Percentiles rank a stretch among this genome's conserved stretches.
Conservation (phyloP, 2,888 invertebrate species). For the Rhingia rostrata region DNA sequence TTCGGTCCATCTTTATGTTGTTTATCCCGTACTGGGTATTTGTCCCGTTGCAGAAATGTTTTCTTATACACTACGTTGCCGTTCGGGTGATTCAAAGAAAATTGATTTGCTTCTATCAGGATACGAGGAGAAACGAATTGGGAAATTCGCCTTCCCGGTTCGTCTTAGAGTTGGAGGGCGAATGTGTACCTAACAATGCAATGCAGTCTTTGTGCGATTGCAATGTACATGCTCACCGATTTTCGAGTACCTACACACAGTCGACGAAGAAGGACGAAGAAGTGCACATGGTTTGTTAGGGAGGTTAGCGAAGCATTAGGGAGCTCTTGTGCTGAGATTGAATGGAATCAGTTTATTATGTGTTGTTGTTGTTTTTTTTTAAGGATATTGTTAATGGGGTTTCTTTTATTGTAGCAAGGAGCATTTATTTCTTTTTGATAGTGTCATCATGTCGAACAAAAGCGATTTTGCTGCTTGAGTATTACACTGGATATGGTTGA, state of each 20-base stretch:
- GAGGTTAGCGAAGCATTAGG: conserved; percentile 43
- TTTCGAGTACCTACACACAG: conserved; percentile 12
- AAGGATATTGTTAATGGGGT: conserved; percentile 66
- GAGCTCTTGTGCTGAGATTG: conserved; percentile 43
- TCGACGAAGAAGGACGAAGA: neutral
- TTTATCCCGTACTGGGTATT: conserved; percentile 38
- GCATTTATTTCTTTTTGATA: conserved; percentile 57
- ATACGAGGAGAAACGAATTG: conserved; percentile 63
- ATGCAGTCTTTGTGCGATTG: conserved; percentile 40
- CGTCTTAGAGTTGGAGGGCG: conserved; percentile 4
- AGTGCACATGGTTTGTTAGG: conserved; percentile 38
- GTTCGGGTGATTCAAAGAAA: conserved; percentile 79
- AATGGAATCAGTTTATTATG: conserved; percentile 53
- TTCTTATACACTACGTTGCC: conserved; percentile 37
- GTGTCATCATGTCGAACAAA: conserved; percentile 61
- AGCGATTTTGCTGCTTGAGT: neutral
- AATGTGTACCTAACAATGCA: conserved; percentile 2
- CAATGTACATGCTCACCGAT: conserved; percentile 25
- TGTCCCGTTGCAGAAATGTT: conserved; percentile 59
- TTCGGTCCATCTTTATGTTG: conserved; percentile 31
- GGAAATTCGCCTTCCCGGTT: conserved; percentile 54
- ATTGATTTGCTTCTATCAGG: conserved; percentile 80
- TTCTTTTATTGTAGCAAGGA: conserved; percentile 47
- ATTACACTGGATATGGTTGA: conserved; percentile 23
- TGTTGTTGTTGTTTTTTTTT: conserved; percentile 29